These are phyloP conservation scores for Sciurus niger DNA, from an alignment of 2,113 vertebrate species.

Conservation along the genomic window DNA sequence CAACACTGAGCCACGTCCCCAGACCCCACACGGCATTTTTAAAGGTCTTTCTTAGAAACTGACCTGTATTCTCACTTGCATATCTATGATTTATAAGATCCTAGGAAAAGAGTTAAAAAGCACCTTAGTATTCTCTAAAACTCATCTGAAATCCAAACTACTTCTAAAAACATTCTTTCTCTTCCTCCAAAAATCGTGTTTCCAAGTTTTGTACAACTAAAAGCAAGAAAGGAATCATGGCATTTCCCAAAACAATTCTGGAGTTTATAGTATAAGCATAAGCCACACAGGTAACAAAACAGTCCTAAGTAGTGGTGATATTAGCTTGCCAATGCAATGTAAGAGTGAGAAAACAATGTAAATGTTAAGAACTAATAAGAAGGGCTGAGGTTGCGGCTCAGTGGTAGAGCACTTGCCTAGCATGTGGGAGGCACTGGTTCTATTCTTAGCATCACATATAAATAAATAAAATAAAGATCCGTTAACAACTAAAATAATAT, in stretches of 20 bases:
- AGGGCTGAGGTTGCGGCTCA: too few species aligned
- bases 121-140: slow-evolving; percentile 46
- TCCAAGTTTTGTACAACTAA: not conserved
- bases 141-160: not conserved
- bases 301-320: not conserved
- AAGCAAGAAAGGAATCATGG: slow-evolving; percentile 5
- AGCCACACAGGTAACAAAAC: not conserved
- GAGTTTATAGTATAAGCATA: not conserved
- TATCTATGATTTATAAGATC: slow-evolving; percentile 39
- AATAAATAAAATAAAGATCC: too few species aligned
- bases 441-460: too few species aligned
- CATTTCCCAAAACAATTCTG: not conserved
- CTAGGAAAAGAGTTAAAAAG: not conserved
- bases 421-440: too few species aligned
- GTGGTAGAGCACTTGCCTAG: too few species aligned
- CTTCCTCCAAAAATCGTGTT: slow-evolving; percentile 5
- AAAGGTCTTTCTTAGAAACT: not conserved
- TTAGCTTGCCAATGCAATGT: not conserved
- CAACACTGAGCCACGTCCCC: too few species aligned
- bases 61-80: not conserved
- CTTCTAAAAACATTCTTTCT: slow-evolving; percentile 21
- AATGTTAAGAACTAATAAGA: not conserved
- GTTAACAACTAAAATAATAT: too few species aligned
- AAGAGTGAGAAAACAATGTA: not conserved
- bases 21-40: not conserved